Base-by-base conservation (phyloP, 2,113 vertebrate species). In the Hypomesus transpacificus region DNA sequence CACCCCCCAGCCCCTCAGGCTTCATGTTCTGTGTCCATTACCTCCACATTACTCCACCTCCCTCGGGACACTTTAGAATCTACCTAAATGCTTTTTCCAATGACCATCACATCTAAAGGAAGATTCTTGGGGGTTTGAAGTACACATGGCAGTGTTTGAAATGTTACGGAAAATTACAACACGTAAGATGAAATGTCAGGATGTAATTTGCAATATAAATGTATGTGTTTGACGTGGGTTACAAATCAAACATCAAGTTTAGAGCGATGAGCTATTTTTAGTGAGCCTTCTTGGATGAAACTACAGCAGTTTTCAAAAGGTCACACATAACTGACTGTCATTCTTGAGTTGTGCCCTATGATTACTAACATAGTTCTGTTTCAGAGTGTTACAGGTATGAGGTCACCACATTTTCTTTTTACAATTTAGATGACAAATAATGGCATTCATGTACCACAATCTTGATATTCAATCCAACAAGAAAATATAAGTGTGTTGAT, bases 231-330 rank as follows among this genome's bases (percentile, higher is more conserved):
- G 59, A 74, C 66, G 63, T 74, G 22, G 71, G 71, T 66, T 64
- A 73, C 63, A 58, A 66, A 73, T 73, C 71, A 67, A 69, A 17
- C 73, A 21, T 60, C 53, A n/a, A 21, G 20, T 60, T 70, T 68
- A 73, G 57, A 61, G 58, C 64, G 14, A 54, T 58, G 50, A n/a
- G 16, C 62, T 80, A 82, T 70, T 75, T 70, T 61, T 69, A 78
- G 69, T 57, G 14, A 62, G 11, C 28, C 63, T 34, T 50, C 26
- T 69, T 34, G 52, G 57, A 34, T 62, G 68, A 60, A 51, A 18
- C 39, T 62, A 17, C 21, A 70, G 68, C 57, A 50, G 66, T 69
- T 11, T 67, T 57, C 39, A 68, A 77, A 80, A 77, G 72, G 72
- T 83, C 81, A 77, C 34, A 5, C 14, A 22, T 31, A 22, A n/a